Conservation (phyloP, 1,140 invertebrate genomes). For the Metaphire vulgaris region DNA sequence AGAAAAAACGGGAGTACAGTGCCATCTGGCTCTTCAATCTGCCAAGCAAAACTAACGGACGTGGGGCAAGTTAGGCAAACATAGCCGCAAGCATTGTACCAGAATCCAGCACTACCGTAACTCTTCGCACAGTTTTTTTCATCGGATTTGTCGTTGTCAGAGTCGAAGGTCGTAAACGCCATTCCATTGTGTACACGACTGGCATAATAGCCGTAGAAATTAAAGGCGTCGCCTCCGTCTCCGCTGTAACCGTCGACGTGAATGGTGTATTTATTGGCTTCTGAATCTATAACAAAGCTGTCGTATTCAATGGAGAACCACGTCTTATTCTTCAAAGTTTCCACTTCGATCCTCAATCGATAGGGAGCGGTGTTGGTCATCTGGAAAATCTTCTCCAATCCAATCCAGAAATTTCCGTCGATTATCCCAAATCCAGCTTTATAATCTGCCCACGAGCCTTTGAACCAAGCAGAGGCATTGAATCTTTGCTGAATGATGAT, state of each 20-base stretch:
- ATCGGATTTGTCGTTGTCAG: neutral
- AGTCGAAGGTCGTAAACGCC: neutral
- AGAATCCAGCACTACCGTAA: neutral
- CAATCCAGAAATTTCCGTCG: conserved; percentile 24
- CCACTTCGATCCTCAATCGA: neutral
- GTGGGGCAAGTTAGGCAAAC: too few species aligned
- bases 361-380: neutral
- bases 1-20: too few species aligned
- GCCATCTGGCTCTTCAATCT: too few species aligned
- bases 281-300: neutral
- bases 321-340: neutral
- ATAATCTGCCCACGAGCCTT: conserved; percentile 25
- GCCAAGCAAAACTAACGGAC: too few species aligned
- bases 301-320: conserved; percentile 9
- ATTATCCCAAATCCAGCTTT: conserved; percentile 20
- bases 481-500: conserved; percentile 24
- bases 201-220: neutral
- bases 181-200: neutral
- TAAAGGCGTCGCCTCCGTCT: neutral
- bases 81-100: neutral
- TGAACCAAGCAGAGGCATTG: conserved; percentile 16
- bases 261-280: neutral
- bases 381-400: conserved; percentile 9
- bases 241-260: conserved; percentile 5
- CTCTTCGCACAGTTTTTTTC: neutral